These are phyloP conservation scores for Dolichomitus sp. DNA, from an alignment of 2,888 invertebrate genomes.

Conservation along the genomic window DNA sequence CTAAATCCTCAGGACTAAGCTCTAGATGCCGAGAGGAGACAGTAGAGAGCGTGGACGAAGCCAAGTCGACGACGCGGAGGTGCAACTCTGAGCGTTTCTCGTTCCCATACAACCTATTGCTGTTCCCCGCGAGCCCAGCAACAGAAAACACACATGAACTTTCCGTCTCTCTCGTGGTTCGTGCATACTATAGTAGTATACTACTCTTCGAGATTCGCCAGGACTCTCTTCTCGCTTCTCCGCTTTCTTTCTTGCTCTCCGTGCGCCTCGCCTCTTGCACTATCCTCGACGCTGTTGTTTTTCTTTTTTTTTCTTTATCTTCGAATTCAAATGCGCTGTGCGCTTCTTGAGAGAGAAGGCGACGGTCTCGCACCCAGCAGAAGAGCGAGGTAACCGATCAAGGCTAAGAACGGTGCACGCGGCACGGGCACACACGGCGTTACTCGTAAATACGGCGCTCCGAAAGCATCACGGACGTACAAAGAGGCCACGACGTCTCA, in stretches of 20 bases:
- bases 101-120: slow-evolving; percentile 53
- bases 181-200: slow-evolving; percentile 56
- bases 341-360: slow-evolving; percentile 67
- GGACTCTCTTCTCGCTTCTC: slow-evolving; percentile 46
- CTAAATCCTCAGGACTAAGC: slow-evolving; percentile 54
- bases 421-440: slow-evolving; percentile 79
- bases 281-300: slow-evolving; percentile 35
- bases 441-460: slow-evolving; percentile 85
- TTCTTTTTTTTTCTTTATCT: slow-evolving; percentile 71
- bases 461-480: slow-evolving; percentile 84
- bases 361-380: slow-evolving; percentile 78
- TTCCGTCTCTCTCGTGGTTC: slow-evolving; percentile 46
- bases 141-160: slow-evolving; percentile 51
- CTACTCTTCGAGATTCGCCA: slow-evolving; percentile 57
- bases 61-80: slow-evolving; percentile 23
- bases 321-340: slow-evolving; percentile 82
- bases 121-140: slow-evolving; percentile 45
- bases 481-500: slow-evolving; percentile 86
- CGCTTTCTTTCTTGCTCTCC: slow-evolving; percentile 20
- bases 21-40: slow-evolving; percentile 52
- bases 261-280: slow-evolving; percentile 21
- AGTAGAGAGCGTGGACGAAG: slow-evolving; percentile 27
- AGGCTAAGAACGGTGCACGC: slow-evolving; percentile 68
- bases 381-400: slow-evolving; percentile 79
- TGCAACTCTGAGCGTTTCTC: slow-evolving; percentile 45